Conservation (phyloP, 1,140 invertebrate species). For the Aradophagus sp. region DNA sequence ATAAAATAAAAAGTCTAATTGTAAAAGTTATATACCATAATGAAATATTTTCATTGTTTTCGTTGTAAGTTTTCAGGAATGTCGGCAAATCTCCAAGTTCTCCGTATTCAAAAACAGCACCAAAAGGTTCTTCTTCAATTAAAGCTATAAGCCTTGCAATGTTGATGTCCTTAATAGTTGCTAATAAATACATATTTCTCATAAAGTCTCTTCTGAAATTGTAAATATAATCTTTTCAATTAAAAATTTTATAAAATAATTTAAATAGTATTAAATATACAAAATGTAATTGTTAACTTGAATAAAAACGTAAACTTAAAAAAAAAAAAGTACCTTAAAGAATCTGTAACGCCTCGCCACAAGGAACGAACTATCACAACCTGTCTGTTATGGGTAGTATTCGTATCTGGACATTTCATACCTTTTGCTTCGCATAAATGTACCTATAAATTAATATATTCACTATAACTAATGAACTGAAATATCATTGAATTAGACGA, state of each 20-base stretch:
- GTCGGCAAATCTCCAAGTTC: conserved; percentile 88
- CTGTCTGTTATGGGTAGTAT: conserved; percentile 79
- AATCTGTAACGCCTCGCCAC: conserved; percentile 81
- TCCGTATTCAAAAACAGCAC: conserved; percentile 89
- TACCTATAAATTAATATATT: conserved; percentile 77
- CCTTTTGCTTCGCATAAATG: conserved; percentile 85
- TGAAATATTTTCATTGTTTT: conserved; percentile 66
- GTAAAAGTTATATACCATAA: conserved; percentile 68
- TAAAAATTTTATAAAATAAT: too few relatives aligned
- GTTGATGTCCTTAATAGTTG: conserved; percentile 87
- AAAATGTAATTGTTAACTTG: too few relatives aligned
- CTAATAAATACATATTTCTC: conserved; percentile 88
- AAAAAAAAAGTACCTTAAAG: conserved; percentile 77
- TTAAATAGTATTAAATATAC: too few relatives aligned
- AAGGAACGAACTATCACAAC: conserved; percentile 84
- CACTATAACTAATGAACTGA: too few relatives aligned
- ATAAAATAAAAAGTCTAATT: too few relatives aligned
- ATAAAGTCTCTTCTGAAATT: conserved; percentile 86
- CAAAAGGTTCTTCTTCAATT: conserved; percentile 88
- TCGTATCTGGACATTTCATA: conserved; percentile 77
- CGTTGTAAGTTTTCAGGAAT: conserved; percentile 78
- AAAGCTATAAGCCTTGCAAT: conserved; percentile 88
- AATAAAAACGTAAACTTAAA: too few relatives aligned
- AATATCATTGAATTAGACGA: too few relatives aligned
- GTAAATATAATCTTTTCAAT: too few relatives aligned